Evolutionary conservation across 2,888 invertebrate species (phyloP).

Genomic region (Anarsia innoxiella): DNA sequence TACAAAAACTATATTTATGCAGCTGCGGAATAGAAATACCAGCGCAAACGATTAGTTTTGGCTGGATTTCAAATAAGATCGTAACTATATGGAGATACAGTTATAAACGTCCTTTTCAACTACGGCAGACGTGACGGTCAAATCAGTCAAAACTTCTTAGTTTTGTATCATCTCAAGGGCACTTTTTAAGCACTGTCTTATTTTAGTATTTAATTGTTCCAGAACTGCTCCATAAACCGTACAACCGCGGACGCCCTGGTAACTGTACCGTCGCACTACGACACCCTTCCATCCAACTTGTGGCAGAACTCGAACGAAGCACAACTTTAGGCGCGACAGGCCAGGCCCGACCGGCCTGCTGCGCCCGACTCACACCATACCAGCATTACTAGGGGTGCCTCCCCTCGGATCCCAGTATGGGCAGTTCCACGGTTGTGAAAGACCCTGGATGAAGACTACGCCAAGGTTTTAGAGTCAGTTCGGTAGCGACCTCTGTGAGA

Average conservation of each 20-base stretch:
- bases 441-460: constrained; percentile 39
- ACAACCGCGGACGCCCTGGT: constrained; percentile 81
- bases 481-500: constrained; percentile 34
- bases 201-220: constrained; percentile 40
- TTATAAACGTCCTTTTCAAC: too few relatives aligned
- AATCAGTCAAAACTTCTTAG: too few relatives aligned
- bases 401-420: constrained; percentile 27
- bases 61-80: too few relatives aligned
- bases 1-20: too few relatives aligned
- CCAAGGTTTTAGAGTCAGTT: constrained; percentile 33
- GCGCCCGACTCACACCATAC: constrained; percentile 34
- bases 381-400: constrained; percentile 43
- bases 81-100: too few relatives aligned
- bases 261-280: constrained; percentile 86
- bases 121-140: too few relatives aligned
- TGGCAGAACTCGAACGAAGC: constrained; percentile 63
- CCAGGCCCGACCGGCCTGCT: constrained; percentile 34
- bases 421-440: constrained; percentile 56
- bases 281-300: constrained; percentile 71
- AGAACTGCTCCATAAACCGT: constrained; percentile 82
- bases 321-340: constrained; percentile 48
- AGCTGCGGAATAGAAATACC: too few relatives aligned
- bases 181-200: too few relatives aligned
- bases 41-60: too few relatives aligned
- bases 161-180: too few relatives aligned